Conservation (phyloP, 2,113 vertebrate species). For the Bos javanicus region DNA sequence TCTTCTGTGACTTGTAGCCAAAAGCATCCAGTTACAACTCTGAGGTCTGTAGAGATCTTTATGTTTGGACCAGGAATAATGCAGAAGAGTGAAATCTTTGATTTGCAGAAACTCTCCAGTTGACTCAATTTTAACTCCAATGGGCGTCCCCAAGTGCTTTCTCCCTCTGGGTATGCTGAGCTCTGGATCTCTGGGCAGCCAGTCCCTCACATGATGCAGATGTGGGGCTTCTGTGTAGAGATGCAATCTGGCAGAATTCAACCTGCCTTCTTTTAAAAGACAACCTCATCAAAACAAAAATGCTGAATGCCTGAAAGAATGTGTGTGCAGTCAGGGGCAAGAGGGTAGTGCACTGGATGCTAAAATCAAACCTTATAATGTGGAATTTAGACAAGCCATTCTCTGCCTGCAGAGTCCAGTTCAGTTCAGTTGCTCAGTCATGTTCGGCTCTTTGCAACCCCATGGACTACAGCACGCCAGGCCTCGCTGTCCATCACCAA, state of each 20-base stretch:
- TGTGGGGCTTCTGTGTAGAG: background rate
- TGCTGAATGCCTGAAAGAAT: background rate
- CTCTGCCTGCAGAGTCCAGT: background rate
- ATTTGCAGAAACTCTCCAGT: background rate
- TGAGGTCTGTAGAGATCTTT: background rate
- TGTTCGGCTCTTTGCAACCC: background rate
- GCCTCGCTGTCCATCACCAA: background rate
- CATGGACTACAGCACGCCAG: background rate
- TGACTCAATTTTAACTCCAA: background rate
- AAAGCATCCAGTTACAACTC: background rate
- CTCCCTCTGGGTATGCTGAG: background rate
- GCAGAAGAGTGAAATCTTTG: background rate
- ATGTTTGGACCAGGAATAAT: background rate
- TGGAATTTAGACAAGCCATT: background rate
- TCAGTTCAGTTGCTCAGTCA: background rate
- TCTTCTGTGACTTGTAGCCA: background rate
- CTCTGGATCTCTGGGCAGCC: background rate
- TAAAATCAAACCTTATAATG: background rate
- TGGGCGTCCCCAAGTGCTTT: background rate
- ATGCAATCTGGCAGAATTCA: background rate
- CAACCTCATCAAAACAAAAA: constrained; percentile 4
- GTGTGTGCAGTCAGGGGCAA: background rate
- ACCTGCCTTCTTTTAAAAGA: background rate
- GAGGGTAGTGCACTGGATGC: background rate
- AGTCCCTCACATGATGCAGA: background rate